phyloP scores from a whole-genome alignment of 2,113 vertebrate species.

The Triplophysa rosa region DNA sequence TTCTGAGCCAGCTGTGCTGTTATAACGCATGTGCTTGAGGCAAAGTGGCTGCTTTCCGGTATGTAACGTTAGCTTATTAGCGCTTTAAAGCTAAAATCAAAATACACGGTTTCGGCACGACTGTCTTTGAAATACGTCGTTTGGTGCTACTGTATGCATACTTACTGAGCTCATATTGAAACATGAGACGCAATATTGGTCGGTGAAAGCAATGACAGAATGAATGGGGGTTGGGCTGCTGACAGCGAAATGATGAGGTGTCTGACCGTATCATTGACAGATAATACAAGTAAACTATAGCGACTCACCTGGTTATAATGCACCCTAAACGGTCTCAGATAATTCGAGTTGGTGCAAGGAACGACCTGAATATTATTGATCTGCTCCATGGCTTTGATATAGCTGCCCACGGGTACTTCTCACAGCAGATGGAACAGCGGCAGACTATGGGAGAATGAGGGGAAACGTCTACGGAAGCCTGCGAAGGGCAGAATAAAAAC shows the following conservation, averaged over 20 bases:
- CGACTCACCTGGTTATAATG: slow-evolving; percentile 84
- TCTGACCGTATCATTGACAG: slow-evolving; percentile 43
- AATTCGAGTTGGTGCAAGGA: slow-evolving; percentile 80
- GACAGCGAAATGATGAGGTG: slow-evolving; percentile 49
- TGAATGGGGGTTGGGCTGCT: slow-evolving; percentile 70
- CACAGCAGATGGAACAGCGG: slow-evolving; percentile 61
- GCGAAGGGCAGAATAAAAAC: slow-evolving; percentile 57
- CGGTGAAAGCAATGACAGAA: slow-evolving; percentile 43
- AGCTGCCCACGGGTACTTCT: slow-evolving; percentile 63
- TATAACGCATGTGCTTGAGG: slow-evolving; percentile 35
- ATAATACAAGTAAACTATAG: slow-evolving; percentile 27
- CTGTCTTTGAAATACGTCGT: background rate
- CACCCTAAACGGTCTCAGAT: slow-evolving; percentile 81
- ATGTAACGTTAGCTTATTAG: slow-evolving; percentile 20
- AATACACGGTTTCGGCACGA: background rate
- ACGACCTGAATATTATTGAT: slow-evolving; percentile 76
- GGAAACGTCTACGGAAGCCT: slow-evolving; percentile 71
- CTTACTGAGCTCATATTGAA: background rate
- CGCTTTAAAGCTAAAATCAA: background rate
- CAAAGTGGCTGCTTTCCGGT: slow-evolving; percentile 12
- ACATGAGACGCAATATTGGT: background rate
- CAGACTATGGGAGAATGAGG: slow-evolving; percentile 53
- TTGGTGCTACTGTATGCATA: background rate
- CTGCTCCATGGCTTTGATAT: slow-evolving; percentile 74
- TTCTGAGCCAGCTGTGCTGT: slow-evolving; percentile 1